These are phyloP conservation scores for Serrognathus titanus DNA, from an alignment of 2,888 invertebrate genomes.

Conservation along the genomic window DNA sequence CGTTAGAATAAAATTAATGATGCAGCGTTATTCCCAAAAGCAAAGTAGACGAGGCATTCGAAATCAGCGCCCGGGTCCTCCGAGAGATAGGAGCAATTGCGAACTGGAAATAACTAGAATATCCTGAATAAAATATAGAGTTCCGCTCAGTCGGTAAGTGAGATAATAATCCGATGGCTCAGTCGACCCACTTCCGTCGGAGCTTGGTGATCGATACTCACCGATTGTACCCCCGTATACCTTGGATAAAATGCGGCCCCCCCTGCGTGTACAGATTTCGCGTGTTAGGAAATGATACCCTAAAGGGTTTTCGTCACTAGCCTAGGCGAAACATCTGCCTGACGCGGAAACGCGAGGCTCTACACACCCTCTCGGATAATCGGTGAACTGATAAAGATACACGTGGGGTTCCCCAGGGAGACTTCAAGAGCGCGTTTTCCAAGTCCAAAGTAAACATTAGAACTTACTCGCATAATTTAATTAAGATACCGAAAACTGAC, in stretches of 20 bases:
- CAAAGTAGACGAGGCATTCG: slow-evolving; percentile 21
- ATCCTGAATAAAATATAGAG: slow-evolving; percentile 44
- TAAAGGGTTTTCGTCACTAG: neutral
- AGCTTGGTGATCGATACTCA: slow-evolving; percentile 23
- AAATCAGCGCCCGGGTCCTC: slow-evolving; percentile 36
- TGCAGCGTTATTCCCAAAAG: slow-evolving; percentile 22
- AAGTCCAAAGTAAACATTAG: slow-evolving; percentile 6
- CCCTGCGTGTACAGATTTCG: neutral
- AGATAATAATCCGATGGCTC: slow-evolving; percentile 41
- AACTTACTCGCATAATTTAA: slow-evolving; percentile 1
- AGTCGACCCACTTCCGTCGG: slow-evolving; percentile 33
- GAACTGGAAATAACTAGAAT: slow-evolving; percentile 41
- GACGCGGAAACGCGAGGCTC: neutral
- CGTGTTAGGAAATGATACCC: neutral
- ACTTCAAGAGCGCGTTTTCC: neutral
- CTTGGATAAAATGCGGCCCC: neutral
- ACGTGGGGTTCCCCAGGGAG: neutral
- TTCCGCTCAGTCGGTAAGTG: slow-evolving; percentile 38
- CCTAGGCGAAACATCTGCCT: neutral
- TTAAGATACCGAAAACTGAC: neutral
- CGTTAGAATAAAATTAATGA: slow-evolving; percentile 21
- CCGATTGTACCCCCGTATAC: slow-evolving; percentile 16
- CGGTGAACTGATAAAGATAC: neutral
- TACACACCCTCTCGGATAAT: neutral
- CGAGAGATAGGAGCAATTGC: slow-evolving; percentile 38